Percentiles rank a stretch among this genome's conserved stretches.
Evolutionary conservation across 2,113 vertebrate genomes (phyloP).

Genomic region (Muntiacus reevesi): DNA sequence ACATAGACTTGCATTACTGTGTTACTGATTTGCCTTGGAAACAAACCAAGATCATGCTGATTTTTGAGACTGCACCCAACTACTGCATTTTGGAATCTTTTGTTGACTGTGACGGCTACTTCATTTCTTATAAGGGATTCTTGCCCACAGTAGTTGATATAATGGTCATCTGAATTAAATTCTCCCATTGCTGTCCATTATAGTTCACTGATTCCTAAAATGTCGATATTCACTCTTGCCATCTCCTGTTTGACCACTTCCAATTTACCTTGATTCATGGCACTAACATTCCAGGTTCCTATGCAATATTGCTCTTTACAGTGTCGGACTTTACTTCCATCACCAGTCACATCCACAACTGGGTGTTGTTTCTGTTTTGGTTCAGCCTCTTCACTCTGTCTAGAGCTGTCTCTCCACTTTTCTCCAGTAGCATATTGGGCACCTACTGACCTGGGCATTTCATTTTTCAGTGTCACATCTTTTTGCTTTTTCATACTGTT

Average conservation of each 20-base stretch:
- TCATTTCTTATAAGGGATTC: background rate
- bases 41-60: background rate
- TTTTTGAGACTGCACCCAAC: background rate
- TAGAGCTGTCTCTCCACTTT: background rate
- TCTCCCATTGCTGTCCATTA: background rate
- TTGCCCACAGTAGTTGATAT: background rate
- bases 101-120: background rate
- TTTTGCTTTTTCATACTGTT: background rate
- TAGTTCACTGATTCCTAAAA: background rate
- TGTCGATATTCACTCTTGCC: background rate
- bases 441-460: background rate
- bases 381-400: background rate
- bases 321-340: fast-evolving
- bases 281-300: background rate
- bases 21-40: background rate
- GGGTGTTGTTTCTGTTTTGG: background rate
- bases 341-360: background rate
- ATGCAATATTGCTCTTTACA: background rate
- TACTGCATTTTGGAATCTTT: background rate
- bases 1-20: background rate
- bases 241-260: background rate
- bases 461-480: background rate
- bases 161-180: background rate
- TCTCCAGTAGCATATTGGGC: background rate
- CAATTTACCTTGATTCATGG: background rate